Evolutionary conservation across 1,140 invertebrate species (phyloP), one percentile per base, ranked within the genome.

Genomic region (Aphidius ervi): DNA sequence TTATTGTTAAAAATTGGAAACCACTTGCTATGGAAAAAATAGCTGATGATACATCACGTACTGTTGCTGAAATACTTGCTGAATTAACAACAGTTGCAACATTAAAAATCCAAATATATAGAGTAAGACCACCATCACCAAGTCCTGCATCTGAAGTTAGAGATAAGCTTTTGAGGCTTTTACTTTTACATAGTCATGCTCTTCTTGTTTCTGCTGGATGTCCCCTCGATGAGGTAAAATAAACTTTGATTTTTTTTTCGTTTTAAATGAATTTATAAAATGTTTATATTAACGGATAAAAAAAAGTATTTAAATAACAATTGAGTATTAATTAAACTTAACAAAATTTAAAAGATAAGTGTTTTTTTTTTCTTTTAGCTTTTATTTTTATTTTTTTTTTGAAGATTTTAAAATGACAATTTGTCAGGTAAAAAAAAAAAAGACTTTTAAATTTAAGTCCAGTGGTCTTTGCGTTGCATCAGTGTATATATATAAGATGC

Each of bases 1-100:
- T 97, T 47, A 88, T 94, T 10, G 89, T 97, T 67, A 92, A 93
- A 72, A 95, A 97, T 70, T 97, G 95, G 95, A 94, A 93, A 74
- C 92, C 94, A 2, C 75, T 97, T 45, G 85, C 88, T 4, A 88
- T 97, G 74, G 94, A 96, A 65, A 88, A 90, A 67, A 94, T 98
- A 61, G 92, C 92, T 5, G 93, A 95, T 64, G 89, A 90, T 64
- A 87, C 88, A 1, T 75, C 90, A 6, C 86, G 91, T 43, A 95
- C 93, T 0, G 91, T 97, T 0, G 93, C 92, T 20, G 94, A 97
- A 70, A 94, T 98, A 55, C 81, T 97, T 37, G 92, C 93, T 3
- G 95, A 97, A 78, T 74, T 98, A 62, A 93, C 92, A 3, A 93
- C 92, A 4, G 87, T 95, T 9, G 92, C 93, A 5, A 96, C 93